Evolutionary conservation across 2,888 invertebrate genomes (phyloP).

Genomic region (Cyclophora albipunctata): DNA sequence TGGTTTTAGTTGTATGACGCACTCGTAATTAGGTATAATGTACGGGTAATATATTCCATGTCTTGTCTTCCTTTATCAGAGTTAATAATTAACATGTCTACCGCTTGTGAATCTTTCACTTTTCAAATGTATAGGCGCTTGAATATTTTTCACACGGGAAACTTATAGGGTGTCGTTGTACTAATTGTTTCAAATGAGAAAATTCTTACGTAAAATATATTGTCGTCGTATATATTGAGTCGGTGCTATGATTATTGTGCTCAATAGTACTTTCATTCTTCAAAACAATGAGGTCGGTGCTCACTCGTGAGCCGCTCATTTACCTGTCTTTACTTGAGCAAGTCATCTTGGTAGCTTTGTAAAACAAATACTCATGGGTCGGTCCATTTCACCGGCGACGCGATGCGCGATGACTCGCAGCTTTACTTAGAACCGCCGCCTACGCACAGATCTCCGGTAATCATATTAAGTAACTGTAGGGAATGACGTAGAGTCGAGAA

Average conservation of each 20-base stretch:
- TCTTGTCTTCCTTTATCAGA: too few species aligned
- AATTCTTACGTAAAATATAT: too few species aligned
- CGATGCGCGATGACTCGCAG: conserved; percentile 8
- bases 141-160: too few species aligned
- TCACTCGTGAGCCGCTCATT: conserved; percentile 12
- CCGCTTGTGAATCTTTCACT: too few species aligned
- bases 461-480: background rate
- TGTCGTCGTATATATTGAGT: too few species aligned
- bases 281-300: conserved; percentile 1
- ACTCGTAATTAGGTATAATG: too few species aligned
- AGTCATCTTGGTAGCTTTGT: conserved; percentile 21
- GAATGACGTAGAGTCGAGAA: background rate
- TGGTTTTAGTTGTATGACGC: too few species aligned
- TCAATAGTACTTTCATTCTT: background rate
- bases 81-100: too few species aligned
- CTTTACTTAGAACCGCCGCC: conserved; percentile 7
- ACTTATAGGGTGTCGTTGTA: too few species aligned
- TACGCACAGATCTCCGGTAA: conserved; percentile 1
- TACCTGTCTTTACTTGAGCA: conserved; percentile 15
- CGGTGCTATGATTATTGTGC: background rate
- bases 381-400: conserved; percentile 4
- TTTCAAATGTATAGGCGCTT: too few species aligned
- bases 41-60: too few species aligned
- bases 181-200: too few species aligned
- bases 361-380: conserved; percentile 16